Evolutionary conservation across 2,888 invertebrate genomes (phyloP), one percentile per base, ranked within the genome.

Genomic region (Parnassius glacialis): DNA sequence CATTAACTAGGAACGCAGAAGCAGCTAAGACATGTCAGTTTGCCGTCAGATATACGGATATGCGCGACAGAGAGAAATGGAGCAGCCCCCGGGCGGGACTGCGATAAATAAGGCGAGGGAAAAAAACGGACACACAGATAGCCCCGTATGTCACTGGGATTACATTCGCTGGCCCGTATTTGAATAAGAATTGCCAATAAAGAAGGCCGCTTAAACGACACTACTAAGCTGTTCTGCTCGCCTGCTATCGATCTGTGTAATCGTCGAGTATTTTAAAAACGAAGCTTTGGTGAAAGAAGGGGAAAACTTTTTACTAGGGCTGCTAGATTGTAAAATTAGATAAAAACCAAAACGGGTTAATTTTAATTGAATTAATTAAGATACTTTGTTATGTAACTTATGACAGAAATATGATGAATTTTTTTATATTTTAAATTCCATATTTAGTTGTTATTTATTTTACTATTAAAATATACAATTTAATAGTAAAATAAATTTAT

Each of bases 161-260:
- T 88, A 87, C 83, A 75, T 59, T 51, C 62, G 72, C 74, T 77
- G 76, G 74, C 75, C 81, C 81, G 79, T 85, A 87, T 89, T 90
- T 89, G 86, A 90, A 90, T 90, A 87, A 84, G 86, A 88, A 90
- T 90, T 83, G 87, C 83, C 85, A 87, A 88, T 87, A 87, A 85
- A 34, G 76, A 75, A 78, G 74, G 69, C 66, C 75, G 77, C 74
- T 81, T 81, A 77, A 80, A 80, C 78, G 78, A 75, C 75, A 74
- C 77, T 79, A 76, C 76, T 75, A 72, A 78, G 81, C 76, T 76
- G 75, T 81, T 72, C 81, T 80, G 79, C 68, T 74, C 73, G 77
- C 81, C 80, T 81, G 73, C 76, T 83, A 84, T 84, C 75, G 85
- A 87, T 85, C 79, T 73, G 70, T 41, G 74, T 75, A 42, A 76